These are phyloP conservation scores for Caenorhabditis inopinata DNA, from an alignment of 1,140 invertebrate genomes.

Conservation along the genomic window DNA sequence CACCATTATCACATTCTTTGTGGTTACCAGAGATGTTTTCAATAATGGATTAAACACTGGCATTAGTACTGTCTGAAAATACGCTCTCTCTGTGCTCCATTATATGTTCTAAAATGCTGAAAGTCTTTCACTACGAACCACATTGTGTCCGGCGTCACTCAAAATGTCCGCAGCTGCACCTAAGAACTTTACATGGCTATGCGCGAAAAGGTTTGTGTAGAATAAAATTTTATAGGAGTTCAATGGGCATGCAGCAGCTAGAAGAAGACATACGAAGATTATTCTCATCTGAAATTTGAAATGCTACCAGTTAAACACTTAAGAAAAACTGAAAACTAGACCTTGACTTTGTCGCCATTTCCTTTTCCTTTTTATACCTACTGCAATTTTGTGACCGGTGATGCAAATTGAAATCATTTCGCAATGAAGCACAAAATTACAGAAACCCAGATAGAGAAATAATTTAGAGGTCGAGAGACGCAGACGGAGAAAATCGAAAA, in stretches of 20 bases:
- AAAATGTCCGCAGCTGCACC: slow-evolving; percentile 39
- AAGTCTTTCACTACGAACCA: neutral
- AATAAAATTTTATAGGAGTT: slow-evolving; percentile 11
- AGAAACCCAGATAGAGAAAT: neutral
- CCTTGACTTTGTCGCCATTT: neutral
- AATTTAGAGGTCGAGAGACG: no score
- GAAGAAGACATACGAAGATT: neutral
- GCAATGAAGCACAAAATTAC: neutral
- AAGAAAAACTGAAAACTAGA: no score
- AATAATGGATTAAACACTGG: neutral
- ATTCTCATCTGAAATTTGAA: neutral
- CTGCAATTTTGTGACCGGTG: neutral
- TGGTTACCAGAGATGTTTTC: neutral
- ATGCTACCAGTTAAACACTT: no score
- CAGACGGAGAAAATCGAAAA: no score
- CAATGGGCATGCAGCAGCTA: neutral
- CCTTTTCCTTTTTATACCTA: neutral
- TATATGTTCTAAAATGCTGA: neutral
- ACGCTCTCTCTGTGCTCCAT: no score
- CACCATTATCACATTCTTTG: neutral
- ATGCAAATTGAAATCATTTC: slow-evolving; percentile 7
- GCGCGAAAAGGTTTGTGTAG: slow-evolving; percentile 31
- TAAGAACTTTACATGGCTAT: slow-evolving; percentile 43
- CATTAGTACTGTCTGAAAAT: neutral
- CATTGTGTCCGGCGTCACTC: slow-evolving; percentile 29